Percentiles rank a stretch among this genome's conserved stretches.
Conservation (phyloP, 2,113 vertebrate species). For the Dicerorhinus sumatrensis region DNA sequence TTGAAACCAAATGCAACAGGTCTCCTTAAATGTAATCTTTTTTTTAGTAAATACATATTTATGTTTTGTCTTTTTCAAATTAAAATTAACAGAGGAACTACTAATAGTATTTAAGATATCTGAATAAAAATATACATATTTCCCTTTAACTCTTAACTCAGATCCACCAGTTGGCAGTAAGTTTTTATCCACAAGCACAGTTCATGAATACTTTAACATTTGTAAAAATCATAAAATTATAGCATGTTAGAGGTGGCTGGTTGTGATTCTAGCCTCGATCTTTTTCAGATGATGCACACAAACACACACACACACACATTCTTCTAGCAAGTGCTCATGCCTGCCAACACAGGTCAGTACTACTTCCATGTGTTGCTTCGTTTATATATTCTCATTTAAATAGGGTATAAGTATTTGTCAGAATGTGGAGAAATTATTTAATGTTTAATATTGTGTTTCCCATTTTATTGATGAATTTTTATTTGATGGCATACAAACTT, state of each 20-base stretch:
- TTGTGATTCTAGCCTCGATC: not conserved
- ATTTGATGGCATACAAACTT: not conserved
- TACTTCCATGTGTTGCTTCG: not conserved
- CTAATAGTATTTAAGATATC: not conserved
- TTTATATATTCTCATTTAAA: not conserved
- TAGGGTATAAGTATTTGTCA: conserved; percentile 9
- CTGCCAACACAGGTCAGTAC: not conserved
- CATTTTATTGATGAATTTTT: not conserved
- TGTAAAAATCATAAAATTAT: not conserved
- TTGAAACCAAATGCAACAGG: conserved; percentile 32
- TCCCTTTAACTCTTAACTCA: conserved; percentile 33
- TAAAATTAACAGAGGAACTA: conserved; percentile 43
- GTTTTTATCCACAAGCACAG: not conserved
- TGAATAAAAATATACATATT: not conserved
- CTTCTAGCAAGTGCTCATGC: not conserved
- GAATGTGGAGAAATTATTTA: not conserved
- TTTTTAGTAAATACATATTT: not conserved
- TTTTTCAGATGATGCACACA: not conserved
- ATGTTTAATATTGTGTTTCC: not conserved
- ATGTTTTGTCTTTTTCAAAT: not conserved
- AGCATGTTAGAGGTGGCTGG: not conserved
- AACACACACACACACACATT: not conserved
- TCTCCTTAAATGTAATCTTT: not conserved
- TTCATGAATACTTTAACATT: conserved; percentile 34
- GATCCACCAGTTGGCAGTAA: conserved; percentile 57